Base-by-base conservation (phyloP, 2,113 vertebrate species). In the Calcarius ornatus region DNA sequence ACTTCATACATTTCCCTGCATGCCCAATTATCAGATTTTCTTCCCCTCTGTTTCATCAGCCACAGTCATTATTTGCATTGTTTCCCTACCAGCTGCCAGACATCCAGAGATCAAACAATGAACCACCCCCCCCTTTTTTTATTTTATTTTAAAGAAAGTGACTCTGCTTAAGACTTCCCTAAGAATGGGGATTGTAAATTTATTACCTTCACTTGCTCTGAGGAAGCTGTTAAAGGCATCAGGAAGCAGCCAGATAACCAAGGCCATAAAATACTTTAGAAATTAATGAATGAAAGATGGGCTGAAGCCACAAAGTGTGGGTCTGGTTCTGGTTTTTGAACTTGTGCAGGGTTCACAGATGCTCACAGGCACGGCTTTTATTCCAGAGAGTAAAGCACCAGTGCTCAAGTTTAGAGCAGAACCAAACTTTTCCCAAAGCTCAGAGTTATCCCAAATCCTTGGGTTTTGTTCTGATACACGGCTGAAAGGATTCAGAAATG, bases 221-320 rank as follows among this genome's bases (percentile, higher is more conserved):
- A 96, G 95, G 94, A 96, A 97, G 94, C 96, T 96, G 95, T 95
- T 96, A 96, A 97, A 96, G 95, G 93, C 94, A 96, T 96, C 95
- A 96, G 95, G 96, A 97, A 96, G 95, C 88, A 95, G 90, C 86
- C 95, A 96, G 93, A 96, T 96, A 97, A 96, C 90, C 88, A 69
- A 94, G 88, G 85, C 88, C 88, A 66, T 96, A 96, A 96, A 97
- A 95, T 95, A 96, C 94, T 95, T 90, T 23, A 45, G 95, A 90
- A 97, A 97, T 94, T 94, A 96, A 94, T 97, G 93, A 94, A 92
- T 96, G 95, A 96, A 96, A 97, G 95, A 95, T 94, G 95, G 90
- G 92, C 88, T 94, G 93, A 92, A 96, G 82, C 92, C 94, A 84
- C 92, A 88, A 93, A 96, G 85, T 71, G 82, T 23, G 40, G 82